Evolutionary conservation across 2,888 invertebrate species (phyloP), one percentile per base, ranked within the genome.

Genomic region (Dugesia japonica): DNA sequence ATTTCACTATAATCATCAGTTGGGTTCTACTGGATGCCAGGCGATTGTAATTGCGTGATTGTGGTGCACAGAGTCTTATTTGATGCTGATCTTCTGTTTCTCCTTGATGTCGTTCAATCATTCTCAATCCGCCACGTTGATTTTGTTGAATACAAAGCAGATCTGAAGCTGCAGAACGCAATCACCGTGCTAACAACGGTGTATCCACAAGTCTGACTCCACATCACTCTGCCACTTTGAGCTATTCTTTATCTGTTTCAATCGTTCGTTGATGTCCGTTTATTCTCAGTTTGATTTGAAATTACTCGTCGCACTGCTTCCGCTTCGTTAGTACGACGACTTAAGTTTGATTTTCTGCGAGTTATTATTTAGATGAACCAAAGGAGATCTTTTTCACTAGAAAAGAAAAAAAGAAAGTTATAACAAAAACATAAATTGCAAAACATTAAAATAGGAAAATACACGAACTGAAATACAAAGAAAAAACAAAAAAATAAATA

Each of bases 221-320:
- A 74, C 71, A 23, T 75, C 27, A 42, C 33, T 77, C 38, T 74
- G 42, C 42, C 7, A 73, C 71, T 77, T 77, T 77, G 56, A 74
- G 77, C 77, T 23, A 75, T 72, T 75, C 77, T 74, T 77, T 75
- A 28, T 75, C 71, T 75, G 71, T 74, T 77, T 71, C 42, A 42
- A 74, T 71, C 38, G 33, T 75, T 74, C 71, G 33, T 38, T 77
- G 74, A 75, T 71, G 0, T 13, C 71, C 17, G 38, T 71, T 71
- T 71, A 71, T 75, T 75, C 72, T 75, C 77, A 75, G 71, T 77
- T 77, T 73, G 42, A 74, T 74, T 71, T 74, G 23, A 13, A 42
- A 42, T n/a, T 42, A 42, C 17, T 42, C 42, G 42, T 42, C 42
- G 15, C 42, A 42, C 42, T 42, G 42, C 42, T 42, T 42, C 42